Conservation (phyloP, 2,888 invertebrate species). For the Gryllus longicercus region DNA sequence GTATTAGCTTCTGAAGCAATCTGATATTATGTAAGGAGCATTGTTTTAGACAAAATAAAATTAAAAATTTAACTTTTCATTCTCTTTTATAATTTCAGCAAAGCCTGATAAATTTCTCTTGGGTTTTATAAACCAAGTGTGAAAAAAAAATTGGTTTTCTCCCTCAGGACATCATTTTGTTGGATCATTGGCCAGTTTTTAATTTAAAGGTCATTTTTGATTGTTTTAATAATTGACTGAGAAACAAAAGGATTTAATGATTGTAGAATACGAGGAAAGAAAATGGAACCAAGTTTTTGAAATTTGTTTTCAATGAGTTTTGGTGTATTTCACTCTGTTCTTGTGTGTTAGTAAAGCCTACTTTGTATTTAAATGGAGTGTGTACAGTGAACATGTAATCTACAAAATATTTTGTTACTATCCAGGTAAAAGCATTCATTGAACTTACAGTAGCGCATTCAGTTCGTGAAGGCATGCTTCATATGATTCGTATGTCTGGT, state of each 20-base stretch:
- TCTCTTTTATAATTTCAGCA: background rate
- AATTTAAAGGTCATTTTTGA: no score
- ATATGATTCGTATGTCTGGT: conserved; percentile 85
- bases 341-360: background rate
- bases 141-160: no score
- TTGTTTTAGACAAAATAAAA: background rate
- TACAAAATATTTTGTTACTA: conserved; percentile 21
- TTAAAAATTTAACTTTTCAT: background rate
- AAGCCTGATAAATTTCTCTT: background rate
- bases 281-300: no score
- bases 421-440: conserved; percentile 85
- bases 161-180: no score
- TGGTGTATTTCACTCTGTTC: conserved; percentile 27
- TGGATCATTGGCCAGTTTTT: no score
- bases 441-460: conserved; percentile 85
- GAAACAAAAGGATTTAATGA: no score
- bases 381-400: background rate
- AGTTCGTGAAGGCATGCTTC: conserved; percentile 87
- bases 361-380: no score
- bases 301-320: background rate
- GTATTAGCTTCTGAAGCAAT: no score
- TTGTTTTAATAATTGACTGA: no score
- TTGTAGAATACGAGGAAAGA: no score
- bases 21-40: no score
- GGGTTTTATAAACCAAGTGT: background rate